Evolutionary conservation across 2,888 invertebrate genomes (phyloP).

Genomic region (Tipula lateralis): DNA sequence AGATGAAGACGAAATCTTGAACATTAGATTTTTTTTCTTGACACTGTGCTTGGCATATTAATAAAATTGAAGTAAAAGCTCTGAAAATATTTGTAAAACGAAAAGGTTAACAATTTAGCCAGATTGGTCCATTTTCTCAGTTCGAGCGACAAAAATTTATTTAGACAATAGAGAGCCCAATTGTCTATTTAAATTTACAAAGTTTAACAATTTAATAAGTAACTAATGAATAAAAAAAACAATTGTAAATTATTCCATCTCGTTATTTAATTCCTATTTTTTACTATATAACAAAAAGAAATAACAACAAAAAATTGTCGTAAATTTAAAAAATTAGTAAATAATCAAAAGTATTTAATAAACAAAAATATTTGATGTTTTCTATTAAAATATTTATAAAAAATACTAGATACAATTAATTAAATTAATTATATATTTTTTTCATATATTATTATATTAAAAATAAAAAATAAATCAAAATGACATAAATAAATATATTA

Average conservation of each 20-base stretch:
- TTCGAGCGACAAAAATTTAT: slow-evolving; percentile 35
- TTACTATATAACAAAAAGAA: background rate
- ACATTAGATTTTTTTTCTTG: background rate
- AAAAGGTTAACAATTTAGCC: background rate
- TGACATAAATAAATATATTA: background rate
- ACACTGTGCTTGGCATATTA: no score
- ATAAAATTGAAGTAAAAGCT: no score
- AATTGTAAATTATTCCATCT: background rate
- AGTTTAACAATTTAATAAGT: background rate
- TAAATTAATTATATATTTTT: background rate
- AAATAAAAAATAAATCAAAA: background rate
- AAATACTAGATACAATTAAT: background rate
- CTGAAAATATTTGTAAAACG: no score
- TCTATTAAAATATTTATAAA: background rate
- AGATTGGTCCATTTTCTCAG: background rate
- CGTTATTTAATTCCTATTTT: background rate
- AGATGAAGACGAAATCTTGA: background rate
- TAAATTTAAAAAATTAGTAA: background rate
- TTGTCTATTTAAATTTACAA: slow-evolving; percentile 43
- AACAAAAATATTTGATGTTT: background rate
- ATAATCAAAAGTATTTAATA: background rate
- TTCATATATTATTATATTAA: background rate
- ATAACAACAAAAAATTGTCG: background rate
- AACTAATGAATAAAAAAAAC: background rate
- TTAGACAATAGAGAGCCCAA: slow-evolving; percentile 48